Base-by-base conservation (phyloP, 1,140 invertebrate species). In the Spodoptera litura region DNA sequence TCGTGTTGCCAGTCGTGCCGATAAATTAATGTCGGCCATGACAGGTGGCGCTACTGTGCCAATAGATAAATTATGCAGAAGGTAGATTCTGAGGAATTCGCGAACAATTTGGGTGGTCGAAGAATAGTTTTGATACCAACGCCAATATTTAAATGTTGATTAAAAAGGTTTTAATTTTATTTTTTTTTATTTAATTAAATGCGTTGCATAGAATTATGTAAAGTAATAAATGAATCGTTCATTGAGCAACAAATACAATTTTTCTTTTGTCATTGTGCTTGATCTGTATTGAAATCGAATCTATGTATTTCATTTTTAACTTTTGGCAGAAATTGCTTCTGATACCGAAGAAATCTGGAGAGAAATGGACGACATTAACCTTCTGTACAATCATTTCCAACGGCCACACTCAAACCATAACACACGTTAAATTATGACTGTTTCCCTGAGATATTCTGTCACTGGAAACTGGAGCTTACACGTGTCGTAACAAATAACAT, bases 21-120 rank as follows among this genome's bases (percentile, higher is more conserved):
- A 68, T 68, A 68, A 68, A 68, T 68, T 68, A 68, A 68, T 49
- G 20, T 68, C 20, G 49, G 12, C 15, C 44, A 6, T 68, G 64
- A 68, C 64, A 68, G 64, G 64, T 68, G 64, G 64, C 49, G 64
- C 49, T 53, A 52, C 38, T 35, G 49, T 27, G 13, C 2, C 62
- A 68, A 49, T 20, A 20, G 3, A n/a, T 27, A 68, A 52, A 44
- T 11, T 44, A 49, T 20, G 49, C 61, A 64, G 61, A 64, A 64
- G 61, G 61, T 20, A 15, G 8, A 49, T 64, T 64, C 55, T 10
- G 3, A 9, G 20, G 20, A 15, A 56, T 25, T 20, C 55, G 9
- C n/a, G 15, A 56, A 20, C 20, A 13, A 5, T 38, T 38, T 38
- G 35, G 6, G 6, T 38, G 35, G 35, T 5, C 4, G 35, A 5